Percentiles rank a stretch among this genome's conserved stretches.
Conservation (phyloP, 2,113 vertebrate genomes). For the Psettodes erumei region DNA sequence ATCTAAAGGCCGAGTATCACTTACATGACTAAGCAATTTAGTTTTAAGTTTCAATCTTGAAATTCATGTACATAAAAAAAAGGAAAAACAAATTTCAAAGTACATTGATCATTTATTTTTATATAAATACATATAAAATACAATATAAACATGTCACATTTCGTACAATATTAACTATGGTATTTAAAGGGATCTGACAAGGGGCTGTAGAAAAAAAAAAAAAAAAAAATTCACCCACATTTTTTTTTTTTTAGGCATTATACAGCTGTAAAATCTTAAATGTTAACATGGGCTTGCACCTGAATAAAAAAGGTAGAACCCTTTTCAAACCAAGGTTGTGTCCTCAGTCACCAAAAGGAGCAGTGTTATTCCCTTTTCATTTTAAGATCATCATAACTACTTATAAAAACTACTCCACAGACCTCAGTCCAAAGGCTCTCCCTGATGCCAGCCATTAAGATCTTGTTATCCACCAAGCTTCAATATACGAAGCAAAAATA, state of each 20-base stretch:
- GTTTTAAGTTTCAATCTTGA: no score
- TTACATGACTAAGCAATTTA: no score
- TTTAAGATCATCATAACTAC: slow-evolving; percentile 49
- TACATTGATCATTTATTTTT: slow-evolving; percentile 73
- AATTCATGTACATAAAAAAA: no score
- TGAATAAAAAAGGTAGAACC: slow-evolving; percentile 8
- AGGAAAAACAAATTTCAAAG: slow-evolving; percentile 9
- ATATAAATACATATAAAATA: slow-evolving; percentile 82
- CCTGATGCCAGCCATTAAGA: slow-evolving; percentile 23
- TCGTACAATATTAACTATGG: slow-evolving; percentile 55
- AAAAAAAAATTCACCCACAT: neutral
- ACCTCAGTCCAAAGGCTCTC: slow-evolving; percentile 27
- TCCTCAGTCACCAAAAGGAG: slow-evolving; percentile 68
- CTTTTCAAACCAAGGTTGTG: slow-evolving; percentile 43
- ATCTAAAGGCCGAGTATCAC: no score
- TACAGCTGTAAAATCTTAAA: slow-evolving; percentile 11
- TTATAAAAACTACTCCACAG: slow-evolving; percentile 46
- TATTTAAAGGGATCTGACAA: slow-evolving; percentile 4
- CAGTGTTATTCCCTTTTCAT: slow-evolving; percentile 48
- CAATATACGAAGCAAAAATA: slow-evolving; percentile 20
- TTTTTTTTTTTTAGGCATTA: slow-evolving; percentile 2
- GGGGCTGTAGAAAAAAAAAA: neutral
- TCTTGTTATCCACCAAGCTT: slow-evolving; percentile 22
- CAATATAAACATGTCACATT: slow-evolving; percentile 70
- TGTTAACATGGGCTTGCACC: slow-evolving; percentile 12